These are phyloP conservation scores for Xiphias gladius DNA, from an alignment of 2,113 vertebrate genomes.

Conservation along the genomic window DNA sequence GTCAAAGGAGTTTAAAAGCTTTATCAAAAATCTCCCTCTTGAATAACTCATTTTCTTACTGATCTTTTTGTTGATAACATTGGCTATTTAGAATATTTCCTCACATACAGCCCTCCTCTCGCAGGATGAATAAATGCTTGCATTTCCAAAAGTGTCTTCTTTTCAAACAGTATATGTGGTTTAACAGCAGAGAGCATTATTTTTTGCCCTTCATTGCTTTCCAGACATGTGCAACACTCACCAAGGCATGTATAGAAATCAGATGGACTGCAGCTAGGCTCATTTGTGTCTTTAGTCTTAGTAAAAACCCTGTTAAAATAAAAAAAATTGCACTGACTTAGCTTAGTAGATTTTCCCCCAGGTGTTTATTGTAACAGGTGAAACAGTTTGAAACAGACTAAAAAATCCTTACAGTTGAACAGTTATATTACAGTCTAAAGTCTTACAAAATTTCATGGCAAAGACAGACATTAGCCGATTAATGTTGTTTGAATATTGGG, in stretches of 20 bases:
- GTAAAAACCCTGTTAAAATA: not conserved
- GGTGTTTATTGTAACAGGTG: conserved; percentile 14
- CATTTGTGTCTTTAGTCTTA: conserved; percentile 12
- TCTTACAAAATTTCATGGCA: not conserved
- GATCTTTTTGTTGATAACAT: not conserved
- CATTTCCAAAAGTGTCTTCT: conserved; percentile 17
- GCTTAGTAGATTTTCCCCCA: not conserved
- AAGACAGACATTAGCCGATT: not conserved
- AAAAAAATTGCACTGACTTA: not conserved
- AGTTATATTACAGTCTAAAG: not conserved
- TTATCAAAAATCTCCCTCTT: conserved; percentile 22
- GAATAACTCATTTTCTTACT: conserved; percentile 15
- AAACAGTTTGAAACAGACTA: not conserved
- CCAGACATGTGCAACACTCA: not conserved
- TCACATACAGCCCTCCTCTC: not conserved
- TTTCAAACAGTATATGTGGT: conserved; percentile 30
- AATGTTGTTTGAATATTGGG: not conserved
- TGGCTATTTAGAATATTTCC: conserved; percentile 11
- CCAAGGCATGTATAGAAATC: conserved; percentile 11
- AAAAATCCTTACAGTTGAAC: not conserved
- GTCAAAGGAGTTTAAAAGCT: not conserved
- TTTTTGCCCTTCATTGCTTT: conserved; percentile 11
- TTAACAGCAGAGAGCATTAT: conserved; percentile 26
- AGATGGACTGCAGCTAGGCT: not conserved
- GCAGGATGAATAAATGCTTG: conserved; percentile 4